Evolutionary conservation across 2,888 invertebrate species (phyloP).

Genomic region (Allophyes oxyacanthae): DNA sequence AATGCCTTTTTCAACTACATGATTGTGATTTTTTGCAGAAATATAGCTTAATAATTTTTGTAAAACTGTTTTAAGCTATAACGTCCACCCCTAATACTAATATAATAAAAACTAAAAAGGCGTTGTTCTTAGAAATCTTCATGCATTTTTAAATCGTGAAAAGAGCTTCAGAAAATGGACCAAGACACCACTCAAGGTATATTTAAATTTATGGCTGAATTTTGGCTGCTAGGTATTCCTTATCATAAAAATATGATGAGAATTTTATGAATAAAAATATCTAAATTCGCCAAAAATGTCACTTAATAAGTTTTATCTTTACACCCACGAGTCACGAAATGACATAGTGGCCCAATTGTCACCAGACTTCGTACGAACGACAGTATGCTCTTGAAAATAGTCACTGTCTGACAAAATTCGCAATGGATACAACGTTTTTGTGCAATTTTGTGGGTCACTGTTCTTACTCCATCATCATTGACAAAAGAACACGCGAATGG

Average conservation of each 20-base stretch:
- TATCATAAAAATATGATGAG: constrained; percentile 37
- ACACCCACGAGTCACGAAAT: no score
- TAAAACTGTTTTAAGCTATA: not conserved
- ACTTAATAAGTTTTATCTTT: no score
- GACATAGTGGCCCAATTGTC: no score
- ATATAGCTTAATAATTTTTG: no score
- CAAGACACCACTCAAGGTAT: constrained; percentile 20
- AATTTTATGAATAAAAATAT: no score
- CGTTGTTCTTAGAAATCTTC: constrained; percentile 24
- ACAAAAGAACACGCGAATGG: constrained; percentile 43
- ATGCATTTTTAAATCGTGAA: constrained; percentile 42
- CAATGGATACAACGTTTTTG: constrained; percentile 46
- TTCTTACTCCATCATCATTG: constrained; percentile 47
- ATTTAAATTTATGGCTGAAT: constrained; percentile 32
- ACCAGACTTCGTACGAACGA: no score
- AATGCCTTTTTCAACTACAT: no score
- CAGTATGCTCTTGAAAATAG: constrained; percentile 32
- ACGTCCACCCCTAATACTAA: constrained; percentile 3
- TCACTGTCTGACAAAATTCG: constrained; percentile 17
- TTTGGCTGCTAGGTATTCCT: constrained; percentile 11
- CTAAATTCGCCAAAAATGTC: no score
- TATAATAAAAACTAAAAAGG: constrained; percentile 21
- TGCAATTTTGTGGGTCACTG: constrained; percentile 43
- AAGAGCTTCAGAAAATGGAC: constrained; percentile 19
- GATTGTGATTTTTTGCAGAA: no score